Evolutionary conservation across 2,113 vertebrate species (phyloP).

Genomic region (Dolichotis patagonum): DNA sequence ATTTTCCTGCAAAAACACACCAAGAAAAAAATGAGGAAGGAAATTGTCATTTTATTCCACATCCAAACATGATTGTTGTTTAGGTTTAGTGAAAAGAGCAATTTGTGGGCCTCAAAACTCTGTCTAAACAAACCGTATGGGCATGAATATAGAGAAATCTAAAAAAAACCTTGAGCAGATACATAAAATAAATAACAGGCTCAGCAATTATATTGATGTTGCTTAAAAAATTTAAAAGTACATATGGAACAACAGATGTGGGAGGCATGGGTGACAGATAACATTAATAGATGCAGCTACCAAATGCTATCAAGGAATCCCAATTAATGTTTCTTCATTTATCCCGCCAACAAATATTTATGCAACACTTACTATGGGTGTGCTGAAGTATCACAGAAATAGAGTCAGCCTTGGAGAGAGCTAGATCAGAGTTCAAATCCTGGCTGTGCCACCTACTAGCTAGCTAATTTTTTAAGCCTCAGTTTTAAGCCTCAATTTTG

Average conservation of each 20-base stretch:
- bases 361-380: neutral
- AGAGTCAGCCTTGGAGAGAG: neutral
- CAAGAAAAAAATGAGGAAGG: neutral
- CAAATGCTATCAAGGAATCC: constrained; percentile 16
- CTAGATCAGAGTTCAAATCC: neutral
- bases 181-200: constrained; percentile 49
- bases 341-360: constrained; percentile 50
- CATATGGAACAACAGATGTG: constrained; percentile 53
- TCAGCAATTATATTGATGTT: constrained; percentile 34
- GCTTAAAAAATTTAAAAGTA: constrained; percentile 49
- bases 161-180: neutral
- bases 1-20: constrained; percentile 65
- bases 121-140: neutral
- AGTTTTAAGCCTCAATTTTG: no score
- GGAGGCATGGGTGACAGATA: constrained; percentile 29
- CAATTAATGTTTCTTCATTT: constrained; percentile 17
- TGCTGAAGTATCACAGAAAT: neutral
- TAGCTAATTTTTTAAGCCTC: neutral
- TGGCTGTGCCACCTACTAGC: neutral
- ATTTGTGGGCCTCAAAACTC: neutral
- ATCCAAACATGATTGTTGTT: neutral
- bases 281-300: neutral
- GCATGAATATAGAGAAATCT: neutral
- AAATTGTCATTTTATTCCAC: neutral
- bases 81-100: constrained; percentile 40